Conservation (phyloP, 2,888 invertebrate species). For the Silvanus unidentatus region DNA sequence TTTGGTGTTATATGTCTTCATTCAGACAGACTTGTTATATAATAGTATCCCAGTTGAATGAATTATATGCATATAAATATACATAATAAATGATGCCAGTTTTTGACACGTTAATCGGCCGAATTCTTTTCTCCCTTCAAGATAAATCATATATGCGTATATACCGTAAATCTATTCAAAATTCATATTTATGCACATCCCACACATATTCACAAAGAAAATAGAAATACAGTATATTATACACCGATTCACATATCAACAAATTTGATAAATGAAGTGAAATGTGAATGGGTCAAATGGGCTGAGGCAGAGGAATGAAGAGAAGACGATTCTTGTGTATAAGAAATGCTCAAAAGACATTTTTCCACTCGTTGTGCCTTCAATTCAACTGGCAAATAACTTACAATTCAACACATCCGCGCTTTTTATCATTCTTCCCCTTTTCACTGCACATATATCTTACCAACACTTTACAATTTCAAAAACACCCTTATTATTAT, state of each 20-base stretch:
- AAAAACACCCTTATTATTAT: too few species aligned
- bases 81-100: slow-evolving; percentile 29
- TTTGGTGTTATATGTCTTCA: too few species aligned
- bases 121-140: slow-evolving; percentile 8
- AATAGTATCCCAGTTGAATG: too few species aligned
- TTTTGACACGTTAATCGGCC: slow-evolving; percentile 33
- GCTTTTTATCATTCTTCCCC: slow-evolving; percentile 26
- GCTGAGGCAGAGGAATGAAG: slow-evolving; percentile 1
- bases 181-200: too few species aligned
- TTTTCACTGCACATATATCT: too few species aligned
- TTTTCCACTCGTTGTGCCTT: slow-evolving; percentile 13
- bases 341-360: slow-evolving; percentile 10
- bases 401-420: slow-evolving; percentile 16
- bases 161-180: too few species aligned
- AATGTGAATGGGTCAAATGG: slow-evolving; percentile 6
- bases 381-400: slow-evolving; percentile 26
- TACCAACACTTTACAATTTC: too few species aligned
- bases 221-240: slow-evolving; percentile 17
- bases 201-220: too few species aligned
- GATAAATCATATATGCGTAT: too few species aligned
- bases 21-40: too few species aligned
- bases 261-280: slow-evolving; percentile 25
- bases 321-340: not conserved
- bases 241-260: slow-evolving; percentile 24
- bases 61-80: too few species aligned